Percentiles rank a stretch among this genome's conserved stretches.
phyloP scores from a whole-genome alignment of 2,113 vertebrate genomes.

The Leucopternis melanops region DNA sequence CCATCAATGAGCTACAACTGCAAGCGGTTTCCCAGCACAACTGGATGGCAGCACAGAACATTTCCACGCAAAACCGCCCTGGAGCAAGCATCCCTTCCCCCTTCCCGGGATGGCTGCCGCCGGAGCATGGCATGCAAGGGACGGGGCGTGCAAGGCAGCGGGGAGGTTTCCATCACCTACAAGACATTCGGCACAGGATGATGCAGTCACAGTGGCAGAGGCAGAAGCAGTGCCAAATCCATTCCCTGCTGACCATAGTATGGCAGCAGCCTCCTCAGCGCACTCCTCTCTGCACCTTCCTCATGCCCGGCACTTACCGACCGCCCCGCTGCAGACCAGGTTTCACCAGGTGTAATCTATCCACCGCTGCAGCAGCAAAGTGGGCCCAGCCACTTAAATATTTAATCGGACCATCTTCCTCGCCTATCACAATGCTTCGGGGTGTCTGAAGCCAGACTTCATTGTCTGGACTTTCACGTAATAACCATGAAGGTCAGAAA shows the following conservation, averaged over 20 bases:
- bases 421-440: neutral
- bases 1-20: neutral
- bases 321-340: conserved; percentile 36
- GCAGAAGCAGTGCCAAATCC: conserved; percentile 93
- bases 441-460: neutral
- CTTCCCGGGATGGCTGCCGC: neutral
- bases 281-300: neutral
- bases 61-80: neutral
- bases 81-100: neutral
- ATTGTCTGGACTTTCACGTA: neutral
- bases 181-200: conserved; percentile 90
- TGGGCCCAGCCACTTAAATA: conserved; percentile 65
- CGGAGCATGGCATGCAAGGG: neutral
- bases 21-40: neutral
- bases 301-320: conserved; percentile 59
- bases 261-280: conserved; percentile 20
- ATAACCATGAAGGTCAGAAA: neutral
- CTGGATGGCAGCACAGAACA: neutral
- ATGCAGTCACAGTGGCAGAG: conserved; percentile 87
- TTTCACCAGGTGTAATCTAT: conserved; percentile 79
- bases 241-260: conserved; percentile 88
- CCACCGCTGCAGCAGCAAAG: conserved; percentile 50
- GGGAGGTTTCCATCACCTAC: conserved; percentile 75
- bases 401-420: conserved; percentile 64
- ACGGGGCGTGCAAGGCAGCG: accelerated